Evolutionary conservation across 1,140 invertebrate species (phyloP).

Genomic region (Drosophila suzukii): DNA sequence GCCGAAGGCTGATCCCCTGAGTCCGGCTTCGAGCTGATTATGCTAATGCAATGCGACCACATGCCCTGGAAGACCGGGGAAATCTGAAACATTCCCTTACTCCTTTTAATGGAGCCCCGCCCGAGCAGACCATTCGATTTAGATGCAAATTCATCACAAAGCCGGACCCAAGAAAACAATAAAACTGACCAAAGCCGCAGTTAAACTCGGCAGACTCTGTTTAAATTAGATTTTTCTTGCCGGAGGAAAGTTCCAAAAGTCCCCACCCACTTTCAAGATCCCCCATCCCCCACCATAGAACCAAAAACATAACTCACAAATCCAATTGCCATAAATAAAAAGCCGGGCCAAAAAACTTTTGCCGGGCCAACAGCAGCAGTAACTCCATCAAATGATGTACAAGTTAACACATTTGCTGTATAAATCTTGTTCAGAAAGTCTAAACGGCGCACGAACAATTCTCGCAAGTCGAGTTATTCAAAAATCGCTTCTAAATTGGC

Average conservation of each 20-base stretch:
- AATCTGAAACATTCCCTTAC: conserved; percentile 40
- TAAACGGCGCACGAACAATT: conserved; percentile 63
- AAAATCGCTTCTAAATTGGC: conserved; percentile 84
- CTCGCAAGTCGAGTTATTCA: conserved; percentile 80
- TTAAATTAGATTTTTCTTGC: conserved; percentile 53
- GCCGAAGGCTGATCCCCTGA: conserved; percentile 50
- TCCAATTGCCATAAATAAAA: conserved; percentile 81
- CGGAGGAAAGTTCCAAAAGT: conserved; percentile 34
- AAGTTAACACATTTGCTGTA: conserved; percentile 83
- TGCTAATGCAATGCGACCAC: conserved; percentile 64
- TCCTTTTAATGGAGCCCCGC: conserved; percentile 65
- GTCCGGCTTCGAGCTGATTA: conserved; percentile 68
- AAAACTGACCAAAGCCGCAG: conserved; percentile 56
- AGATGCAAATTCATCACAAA: conserved; percentile 82
- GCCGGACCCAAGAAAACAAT: conserved; percentile 63
- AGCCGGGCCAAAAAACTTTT: conserved; percentile 57
- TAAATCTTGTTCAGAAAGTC: conserved; percentile 79
- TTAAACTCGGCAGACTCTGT: conserved; percentile 34
- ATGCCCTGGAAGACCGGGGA: conserved; percentile 30
- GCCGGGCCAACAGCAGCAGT: conserved; percentile 32
- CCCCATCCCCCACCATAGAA: not conserved
- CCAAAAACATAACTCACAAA: conserved; percentile 73
- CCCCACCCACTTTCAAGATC: not conserved
- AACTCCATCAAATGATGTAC: conserved; percentile 84
- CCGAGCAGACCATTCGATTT: conserved; percentile 65